Evolutionary conservation across 37 sponge, comb jelly and placozoan species (phyloP).

Genomic region (Petrosia ficiformis): DNA sequence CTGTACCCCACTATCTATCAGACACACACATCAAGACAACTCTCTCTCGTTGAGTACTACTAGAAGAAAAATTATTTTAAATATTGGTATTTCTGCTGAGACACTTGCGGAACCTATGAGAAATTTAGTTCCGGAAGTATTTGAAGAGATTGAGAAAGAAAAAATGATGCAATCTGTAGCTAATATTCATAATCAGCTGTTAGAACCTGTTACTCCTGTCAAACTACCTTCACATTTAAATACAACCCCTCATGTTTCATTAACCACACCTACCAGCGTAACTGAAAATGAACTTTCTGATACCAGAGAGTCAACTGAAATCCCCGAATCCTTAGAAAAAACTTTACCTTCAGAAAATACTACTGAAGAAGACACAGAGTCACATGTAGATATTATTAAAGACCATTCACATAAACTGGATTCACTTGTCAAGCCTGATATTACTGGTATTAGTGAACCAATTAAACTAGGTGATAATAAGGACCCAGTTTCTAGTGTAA

Average conservation of each 20-base stretch:
- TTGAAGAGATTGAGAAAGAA: conserved; percentile 44
- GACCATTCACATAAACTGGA: too few relatives aligned
- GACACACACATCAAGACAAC: not conserved
- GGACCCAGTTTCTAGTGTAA: too few relatives aligned
- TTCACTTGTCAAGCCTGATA: too few relatives aligned
- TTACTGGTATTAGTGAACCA: too few relatives aligned
- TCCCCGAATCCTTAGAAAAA: not conserved
- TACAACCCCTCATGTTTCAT: not conserved
- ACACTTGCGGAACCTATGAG: conserved; percentile 25
- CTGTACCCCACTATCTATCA: conserved; percentile 7
- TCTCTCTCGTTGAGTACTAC: not conserved
- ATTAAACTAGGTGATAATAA: too few relatives aligned
- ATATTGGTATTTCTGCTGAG: conserved; percentile 22
- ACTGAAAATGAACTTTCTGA: not conserved
- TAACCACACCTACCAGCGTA: not conserved
- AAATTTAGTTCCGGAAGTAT: conserved; percentile 33
- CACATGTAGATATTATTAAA: not conserved
- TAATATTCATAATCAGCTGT: too few relatives aligned
- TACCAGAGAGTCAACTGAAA: not conserved
- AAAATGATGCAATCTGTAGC: not conserved
- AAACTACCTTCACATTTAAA: too few relatives aligned
- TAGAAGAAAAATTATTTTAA: not conserved
- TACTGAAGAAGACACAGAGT: not conserved
- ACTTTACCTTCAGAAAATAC: not conserved
- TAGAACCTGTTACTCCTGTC: too few relatives aligned